Percentiles rank a stretch among this genome's conserved stretches.
Conservation (phyloP, 2,797 vertebrate species). For the Scyliorhinus canicula region DNA sequence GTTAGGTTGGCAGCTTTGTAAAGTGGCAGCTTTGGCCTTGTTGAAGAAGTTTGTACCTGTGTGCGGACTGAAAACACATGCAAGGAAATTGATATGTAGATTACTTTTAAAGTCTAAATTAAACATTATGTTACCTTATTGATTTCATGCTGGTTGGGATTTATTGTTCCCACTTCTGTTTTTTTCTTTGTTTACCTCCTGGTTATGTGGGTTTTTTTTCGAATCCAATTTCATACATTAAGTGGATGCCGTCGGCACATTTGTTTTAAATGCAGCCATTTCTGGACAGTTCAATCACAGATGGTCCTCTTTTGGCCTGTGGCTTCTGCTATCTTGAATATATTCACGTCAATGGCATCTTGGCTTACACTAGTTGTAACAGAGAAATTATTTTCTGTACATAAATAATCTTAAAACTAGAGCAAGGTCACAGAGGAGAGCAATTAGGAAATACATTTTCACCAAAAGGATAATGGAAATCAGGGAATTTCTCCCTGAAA, state of each 20-base stretch:
- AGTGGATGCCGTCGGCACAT: not conserved
- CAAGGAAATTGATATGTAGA: not conserved
- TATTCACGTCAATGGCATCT: not conserved
- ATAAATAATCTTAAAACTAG: not conserved
- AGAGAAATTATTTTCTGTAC: not conserved
- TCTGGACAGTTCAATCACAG: not conserved
- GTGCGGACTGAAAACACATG: not conserved
- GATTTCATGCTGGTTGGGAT: not conserved
- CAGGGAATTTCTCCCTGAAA: not conserved
- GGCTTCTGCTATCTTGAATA: not conserved
- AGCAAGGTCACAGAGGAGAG: not conserved
- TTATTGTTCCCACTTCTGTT: not conserved
- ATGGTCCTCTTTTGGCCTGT: not conserved
- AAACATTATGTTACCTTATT: not conserved
- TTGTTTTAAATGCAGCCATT: not conserved
- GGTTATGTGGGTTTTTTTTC: not conserved
- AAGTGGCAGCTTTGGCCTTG: not conserved
- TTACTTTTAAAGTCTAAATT: not conserved
- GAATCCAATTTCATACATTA: conserved; percentile 11
- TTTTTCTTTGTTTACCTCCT: not conserved
- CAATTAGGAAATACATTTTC: not conserved
- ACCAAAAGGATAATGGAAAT: not conserved
- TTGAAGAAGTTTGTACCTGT: not conserved
- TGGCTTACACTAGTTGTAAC: not conserved
- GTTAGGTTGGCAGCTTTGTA: not conserved